These are phyloP conservation scores for Vollenhovia emeryi DNA, from an alignment of 1,140 invertebrate species.

Conservation along the genomic window DNA sequence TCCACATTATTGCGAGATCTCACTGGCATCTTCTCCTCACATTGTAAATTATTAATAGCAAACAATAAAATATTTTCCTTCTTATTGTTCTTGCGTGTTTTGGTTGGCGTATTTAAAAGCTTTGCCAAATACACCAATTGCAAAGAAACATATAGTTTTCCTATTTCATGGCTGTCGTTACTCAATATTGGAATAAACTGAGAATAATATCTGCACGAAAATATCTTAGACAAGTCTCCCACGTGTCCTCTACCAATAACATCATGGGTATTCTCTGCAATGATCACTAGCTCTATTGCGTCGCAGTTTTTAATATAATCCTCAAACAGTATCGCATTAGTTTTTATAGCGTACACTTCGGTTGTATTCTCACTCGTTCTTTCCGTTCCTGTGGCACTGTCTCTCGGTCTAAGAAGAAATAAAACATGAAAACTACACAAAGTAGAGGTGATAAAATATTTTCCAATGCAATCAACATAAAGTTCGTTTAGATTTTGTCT, in stretches of 20 bases:
- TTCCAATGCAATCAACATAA: neutral
- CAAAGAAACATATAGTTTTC: conserved; percentile 78
- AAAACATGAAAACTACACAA: neutral
- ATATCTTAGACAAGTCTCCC: conserved; percentile 75
- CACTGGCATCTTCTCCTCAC: neutral
- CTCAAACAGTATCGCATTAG: conserved; percentile 78
- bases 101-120: conserved; percentile 51
- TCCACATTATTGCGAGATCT: neutral
- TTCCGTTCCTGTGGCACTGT: conserved; percentile 63
- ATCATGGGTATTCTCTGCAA: conserved; percentile 69
- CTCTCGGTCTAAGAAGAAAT: conserved; percentile 73
- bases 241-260: conserved; percentile 77
- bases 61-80: conserved; percentile 12
- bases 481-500: neutral
- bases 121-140: conserved; percentile 67
- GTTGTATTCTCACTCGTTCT: conserved; percentile 67
- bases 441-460: neutral
- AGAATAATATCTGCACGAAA: conserved; percentile 72
- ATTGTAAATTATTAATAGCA: conserved; percentile 5
- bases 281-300: conserved; percentile 76
- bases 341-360: conserved; percentile 78
- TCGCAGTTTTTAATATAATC: conserved; percentile 83
- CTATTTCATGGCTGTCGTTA: conserved; percentile 72
- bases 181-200: conserved; percentile 77
- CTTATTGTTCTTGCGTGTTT: conserved; percentile 42